phyloP scores from a whole-genome alignment of 2,888 invertebrate genomes.

The Ochropleura leucogaster region DNA sequence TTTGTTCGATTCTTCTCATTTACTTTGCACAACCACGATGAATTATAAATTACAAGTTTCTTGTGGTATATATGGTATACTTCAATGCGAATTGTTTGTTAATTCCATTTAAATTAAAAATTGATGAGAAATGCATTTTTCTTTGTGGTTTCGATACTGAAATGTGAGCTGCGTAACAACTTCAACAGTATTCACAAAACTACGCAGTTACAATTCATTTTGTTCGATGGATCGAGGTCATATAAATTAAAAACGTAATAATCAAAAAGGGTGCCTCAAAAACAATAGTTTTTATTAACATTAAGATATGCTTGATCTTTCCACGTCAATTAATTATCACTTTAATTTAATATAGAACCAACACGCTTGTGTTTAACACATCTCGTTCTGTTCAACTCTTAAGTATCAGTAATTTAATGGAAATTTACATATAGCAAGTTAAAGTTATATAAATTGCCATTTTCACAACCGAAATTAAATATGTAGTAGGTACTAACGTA shows the following conservation, averaged over 20 bases:
- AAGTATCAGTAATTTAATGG: constrained; percentile 83
- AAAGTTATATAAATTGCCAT: constrained; percentile 89
- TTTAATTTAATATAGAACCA: constrained; percentile 81
- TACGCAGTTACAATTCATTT: constrained; percentile 57
- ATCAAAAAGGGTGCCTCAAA: constrained; percentile 54
- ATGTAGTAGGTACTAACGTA: constrained; percentile 85
- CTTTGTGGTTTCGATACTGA: constrained; percentile 51
- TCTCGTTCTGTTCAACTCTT: constrained; percentile 83
- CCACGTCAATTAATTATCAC: constrained; percentile 79
- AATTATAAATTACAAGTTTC: constrained; percentile 5
- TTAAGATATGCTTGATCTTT: constrained; percentile 83
- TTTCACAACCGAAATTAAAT: constrained; percentile 91
- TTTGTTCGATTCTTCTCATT: neutral
- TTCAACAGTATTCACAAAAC: constrained; percentile 57
- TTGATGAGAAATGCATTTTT: constrained; percentile 32
- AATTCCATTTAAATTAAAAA: constrained; percentile 34
- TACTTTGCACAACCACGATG: constrained; percentile 28
- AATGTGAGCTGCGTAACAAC: constrained; percentile 62
- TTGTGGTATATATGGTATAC: constrained; percentile 18
- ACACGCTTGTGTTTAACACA: constrained; percentile 88
- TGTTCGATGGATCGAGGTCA: constrained; percentile 55
- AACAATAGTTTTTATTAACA: constrained; percentile 57
- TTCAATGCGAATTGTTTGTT: constrained; percentile 30
- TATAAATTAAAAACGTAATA: constrained; percentile 56
- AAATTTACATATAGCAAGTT: constrained; percentile 87